Evolutionary conservation across 2,113 vertebrate species (phyloP).

Genomic region (Stegostoma tigrinum): DNA sequence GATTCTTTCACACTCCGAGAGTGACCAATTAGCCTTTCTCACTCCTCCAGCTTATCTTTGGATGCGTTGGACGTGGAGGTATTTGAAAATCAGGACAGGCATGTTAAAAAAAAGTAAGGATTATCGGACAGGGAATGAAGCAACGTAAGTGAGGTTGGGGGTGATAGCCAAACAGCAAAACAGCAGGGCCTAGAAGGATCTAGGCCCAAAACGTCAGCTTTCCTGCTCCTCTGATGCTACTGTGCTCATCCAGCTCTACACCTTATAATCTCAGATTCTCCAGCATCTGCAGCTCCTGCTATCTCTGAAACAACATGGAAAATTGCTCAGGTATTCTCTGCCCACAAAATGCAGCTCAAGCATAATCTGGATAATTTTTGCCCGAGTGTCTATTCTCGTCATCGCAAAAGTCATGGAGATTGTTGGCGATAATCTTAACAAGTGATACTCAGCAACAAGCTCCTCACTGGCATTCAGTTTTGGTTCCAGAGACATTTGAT

Average conservation of each 20-base stretch:
- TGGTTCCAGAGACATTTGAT: neutral
- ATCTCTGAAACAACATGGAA: too few relatives aligned
- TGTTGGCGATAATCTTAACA: neutral
- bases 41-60: neutral
- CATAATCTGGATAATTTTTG: neutral
- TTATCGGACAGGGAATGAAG: too few relatives aligned
- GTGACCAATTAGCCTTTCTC: neutral
- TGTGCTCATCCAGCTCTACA: too few relatives aligned
- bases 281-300: too few relatives aligned
- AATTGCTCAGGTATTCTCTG: neutral
- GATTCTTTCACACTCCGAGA: neutral
- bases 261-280: too few relatives aligned
- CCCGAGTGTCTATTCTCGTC: neutral
- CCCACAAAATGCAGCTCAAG: neutral
- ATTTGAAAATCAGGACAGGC: too few relatives aligned
- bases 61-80: too few relatives aligned
- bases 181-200: too few relatives aligned
- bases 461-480: neutral
- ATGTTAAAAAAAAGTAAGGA: too few relatives aligned
- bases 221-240: too few relatives aligned
- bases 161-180: neutral
- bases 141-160: too few relatives aligned
- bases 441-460: neutral
- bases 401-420: neutral
- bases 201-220: too few relatives aligned